Evolutionary conservation across 1,140 invertebrate genomes (phyloP).

Genomic region (Bombus huntii): DNA sequence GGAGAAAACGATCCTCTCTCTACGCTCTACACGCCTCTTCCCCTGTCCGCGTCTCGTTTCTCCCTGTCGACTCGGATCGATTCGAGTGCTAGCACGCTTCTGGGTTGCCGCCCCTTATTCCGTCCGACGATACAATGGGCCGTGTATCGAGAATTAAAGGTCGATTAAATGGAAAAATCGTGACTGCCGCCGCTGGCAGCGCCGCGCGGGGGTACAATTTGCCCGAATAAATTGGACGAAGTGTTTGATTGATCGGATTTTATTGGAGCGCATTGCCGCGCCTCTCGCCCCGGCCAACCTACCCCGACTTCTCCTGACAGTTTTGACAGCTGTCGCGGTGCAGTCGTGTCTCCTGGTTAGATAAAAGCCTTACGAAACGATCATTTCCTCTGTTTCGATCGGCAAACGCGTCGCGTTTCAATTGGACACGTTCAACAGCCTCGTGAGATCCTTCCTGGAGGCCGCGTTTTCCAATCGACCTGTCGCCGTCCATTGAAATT

Average conservation of each 20-base stretch:
- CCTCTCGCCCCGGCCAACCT: neutral
- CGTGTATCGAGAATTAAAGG: slow-evolving; percentile 24
- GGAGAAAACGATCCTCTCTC: slow-evolving; percentile 16
- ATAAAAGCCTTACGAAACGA: slow-evolving; percentile 23
- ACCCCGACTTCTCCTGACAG: slow-evolving; percentile 7
- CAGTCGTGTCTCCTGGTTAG: slow-evolving; percentile 20
- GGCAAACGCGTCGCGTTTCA: neutral
- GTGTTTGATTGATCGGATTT: slow-evolving; percentile 40
- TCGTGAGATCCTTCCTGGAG: neutral
- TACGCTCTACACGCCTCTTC: neutral
- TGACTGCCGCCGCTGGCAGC: too few relatives aligned
- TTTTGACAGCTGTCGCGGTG: slow-evolving; percentile 26
- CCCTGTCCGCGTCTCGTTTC: neutral
- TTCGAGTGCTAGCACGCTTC: neutral
- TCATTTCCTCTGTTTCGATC: slow-evolving; percentile 36
- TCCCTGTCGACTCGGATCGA: neutral
- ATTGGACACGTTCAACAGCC: slow-evolving; percentile 12
- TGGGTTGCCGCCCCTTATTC: neutral
- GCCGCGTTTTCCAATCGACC: neutral
- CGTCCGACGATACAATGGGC: neutral
- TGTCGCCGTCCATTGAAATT: neutral
- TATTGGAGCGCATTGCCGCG: slow-evolving; percentile 19
- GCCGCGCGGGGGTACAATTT: neutral
- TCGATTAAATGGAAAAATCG: slow-evolving; percentile 14
- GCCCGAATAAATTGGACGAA: slow-evolving; percentile 25